Evolutionary conservation across 2,113 vertebrate species (phyloP), one percentile per base, ranked within the genome.

Genomic region (Cebus imitator): DNA sequence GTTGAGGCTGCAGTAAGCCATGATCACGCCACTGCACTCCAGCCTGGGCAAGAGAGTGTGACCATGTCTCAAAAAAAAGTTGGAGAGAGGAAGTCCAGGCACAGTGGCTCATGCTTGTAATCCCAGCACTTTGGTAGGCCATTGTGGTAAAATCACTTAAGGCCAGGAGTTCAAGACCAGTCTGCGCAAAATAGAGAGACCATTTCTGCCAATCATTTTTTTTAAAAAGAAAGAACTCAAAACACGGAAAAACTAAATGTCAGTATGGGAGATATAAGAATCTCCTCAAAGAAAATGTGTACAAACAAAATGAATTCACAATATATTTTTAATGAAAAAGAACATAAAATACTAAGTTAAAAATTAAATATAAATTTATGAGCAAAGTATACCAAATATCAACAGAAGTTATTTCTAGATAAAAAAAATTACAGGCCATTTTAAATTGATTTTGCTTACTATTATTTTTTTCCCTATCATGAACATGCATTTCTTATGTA

Each of bases 281-380:
- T 87, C 17, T 89, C 58, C 35, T 93, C 35, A 58, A 94, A 40
- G 21, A 70, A 80, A 95, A 87, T 85, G 61, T 27, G 25, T 5
- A 43, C 17, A 75, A 57, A 70, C 25, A 96, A 70, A 78, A 12
- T 58, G 40, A 55, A 9, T 70, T 87, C 8, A 91, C 13, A 97
- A 61, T 58, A 82, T 35, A 87, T 32, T 87, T 94, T 97, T 78
- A 76, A 82, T 82, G 13, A 83, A 73, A 84, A 88, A 64, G 8
- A 5, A 3, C 61, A 35, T 40, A 75, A n/a, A 85, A 85, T 91
- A 48, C 76, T 80, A 84, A 57, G 55, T 52, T 86, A 82, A 84
- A 73, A 72, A 86, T 86, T 45, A 85, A 94, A 84, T 20, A 85
- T 32, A 43, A 76, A 84, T 61, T 81, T 86, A 82, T 23, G 1